Evolutionary conservation across 2,888 invertebrate genomes (phyloP), one percentile per base, ranked within the genome.

Genomic region (Ashinkailepas kermadecensis): DNA sequence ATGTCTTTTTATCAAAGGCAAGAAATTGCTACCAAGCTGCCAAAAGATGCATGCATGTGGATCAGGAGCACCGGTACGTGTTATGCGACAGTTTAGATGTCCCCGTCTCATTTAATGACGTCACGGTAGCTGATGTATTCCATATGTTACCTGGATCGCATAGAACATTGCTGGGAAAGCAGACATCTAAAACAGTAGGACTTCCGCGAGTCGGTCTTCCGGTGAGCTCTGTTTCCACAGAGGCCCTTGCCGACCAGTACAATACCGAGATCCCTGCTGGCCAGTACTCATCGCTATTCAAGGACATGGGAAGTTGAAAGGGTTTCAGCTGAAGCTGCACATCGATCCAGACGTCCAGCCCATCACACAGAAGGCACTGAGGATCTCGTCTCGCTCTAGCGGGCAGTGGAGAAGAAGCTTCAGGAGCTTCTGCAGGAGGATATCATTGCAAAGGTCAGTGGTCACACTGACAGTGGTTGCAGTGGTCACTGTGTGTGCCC

Each of bases 401-500:
- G 9, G 56, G 81, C 67, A 11, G 81, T 54, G 7, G 56, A 56
- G 12, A 54, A 81, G 18, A 64, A 81, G 57, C 57, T 81, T 11
- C 12, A 67, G 57, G 56, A 70, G 57, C 25, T 57, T 12, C 21
- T 70, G 15, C 23, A 81, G 23, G 9, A 81, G 11, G n/a, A 56
- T 8, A 80, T 85, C 0, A 83, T 84, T 59, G 81, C 82, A 56
- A 81, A 83, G 58, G 83, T 83, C 13, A 70, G 70, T 11, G 82
- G 84, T 57, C 85, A 85, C 0, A 86, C 84, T 84, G 80, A 84
- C 3, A 82, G 83, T 15, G 85, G 13, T 85, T 0, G 83, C 3
- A 82, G 83, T 15, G 85, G 13, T 85, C 0, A 82, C 85, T 15
- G 85, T 86, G 0, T 54, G 85, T 8, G 86, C 85, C 15, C 65